Conservation (phyloP, 1,140 invertebrate species). For the Ips nitidus region DNA sequence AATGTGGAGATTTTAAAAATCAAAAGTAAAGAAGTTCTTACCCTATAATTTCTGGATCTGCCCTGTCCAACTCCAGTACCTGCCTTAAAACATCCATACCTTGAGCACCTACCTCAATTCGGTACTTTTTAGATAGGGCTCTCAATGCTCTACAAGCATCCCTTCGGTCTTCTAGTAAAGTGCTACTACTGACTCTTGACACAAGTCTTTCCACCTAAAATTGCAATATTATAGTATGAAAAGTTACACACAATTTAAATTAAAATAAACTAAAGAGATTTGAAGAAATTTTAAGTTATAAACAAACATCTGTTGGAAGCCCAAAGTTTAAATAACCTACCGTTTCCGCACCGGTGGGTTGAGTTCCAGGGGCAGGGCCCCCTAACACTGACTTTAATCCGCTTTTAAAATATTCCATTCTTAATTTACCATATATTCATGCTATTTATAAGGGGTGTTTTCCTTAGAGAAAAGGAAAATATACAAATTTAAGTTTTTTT, state of each 20-base stretch:
- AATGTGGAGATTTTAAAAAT: not conserved
- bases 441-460: no score
- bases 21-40: slow-evolving; percentile 53
- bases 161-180: slow-evolving; percentile 88
- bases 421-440: not conserved
- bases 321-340: slow-evolving; percentile 56
- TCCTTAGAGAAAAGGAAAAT: no score
- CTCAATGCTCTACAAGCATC: slow-evolving; percentile 96
- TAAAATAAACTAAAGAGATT: not conserved
- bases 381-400: slow-evolving; percentile 87
- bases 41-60: slow-evolving; percentile 88
- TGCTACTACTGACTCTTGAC: slow-evolving; percentile 89
- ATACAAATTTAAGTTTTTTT: no score
- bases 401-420: slow-evolving; percentile 86
- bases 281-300: slow-evolving; percentile 46
- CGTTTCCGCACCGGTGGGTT: slow-evolving; percentile 81
- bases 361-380: slow-evolving; percentile 69
- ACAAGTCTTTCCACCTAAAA: slow-evolving; percentile 88
- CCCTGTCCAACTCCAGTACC: slow-evolving; percentile 79
- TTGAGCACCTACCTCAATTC: slow-evolving; percentile 94
- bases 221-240: slow-evolving; percentile 26
- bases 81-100: slow-evolving; percentile 86
- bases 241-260: slow-evolving; percentile 14
- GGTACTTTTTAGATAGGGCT: slow-evolving; percentile 89
- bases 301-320: not conserved